Conservation (phyloP, 2,113 vertebrate genomes). For the Cinclus cinclus region DNA sequence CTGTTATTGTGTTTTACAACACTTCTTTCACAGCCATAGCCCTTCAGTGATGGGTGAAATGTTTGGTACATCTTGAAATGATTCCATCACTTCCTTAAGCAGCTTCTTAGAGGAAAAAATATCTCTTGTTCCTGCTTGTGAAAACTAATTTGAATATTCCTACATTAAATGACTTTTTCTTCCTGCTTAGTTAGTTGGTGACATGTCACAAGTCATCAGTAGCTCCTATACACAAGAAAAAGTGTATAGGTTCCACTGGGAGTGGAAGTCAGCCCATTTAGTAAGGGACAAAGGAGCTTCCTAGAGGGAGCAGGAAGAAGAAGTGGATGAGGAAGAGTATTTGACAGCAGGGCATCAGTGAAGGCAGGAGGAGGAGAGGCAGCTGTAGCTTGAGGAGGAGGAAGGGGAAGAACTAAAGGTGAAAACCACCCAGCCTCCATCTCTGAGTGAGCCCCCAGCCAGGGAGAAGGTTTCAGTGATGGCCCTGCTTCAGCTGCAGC, state of each 20-base stretch:
- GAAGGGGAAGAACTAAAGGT: neutral
- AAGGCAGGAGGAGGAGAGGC: neutral
- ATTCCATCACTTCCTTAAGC: neutral
- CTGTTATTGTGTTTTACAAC: neutral
- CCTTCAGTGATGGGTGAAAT: neutral
- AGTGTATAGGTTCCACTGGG: neutral
- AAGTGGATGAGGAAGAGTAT: neutral
- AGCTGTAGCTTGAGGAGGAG: neutral
- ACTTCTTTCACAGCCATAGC: neutral
- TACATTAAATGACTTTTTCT: neutral
- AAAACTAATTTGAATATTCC: neutral
- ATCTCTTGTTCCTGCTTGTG: neutral
- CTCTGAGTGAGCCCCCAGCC: neutral
- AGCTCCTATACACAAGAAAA: neutral
- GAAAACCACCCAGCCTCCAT: neutral
- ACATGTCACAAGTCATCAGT: neutral
- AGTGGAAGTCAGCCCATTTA: neutral
- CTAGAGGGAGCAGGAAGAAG: neutral
- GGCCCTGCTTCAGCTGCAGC: neutral
- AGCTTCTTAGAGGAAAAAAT: neutral
- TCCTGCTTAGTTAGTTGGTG: neutral
- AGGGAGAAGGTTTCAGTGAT: neutral
- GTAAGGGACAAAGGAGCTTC: neutral
- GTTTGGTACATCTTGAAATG: neutral
- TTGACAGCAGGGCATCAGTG: neutral